Base-by-base conservation (phyloP, 2,113 vertebrate species). In the Morone chrysops region DNA sequence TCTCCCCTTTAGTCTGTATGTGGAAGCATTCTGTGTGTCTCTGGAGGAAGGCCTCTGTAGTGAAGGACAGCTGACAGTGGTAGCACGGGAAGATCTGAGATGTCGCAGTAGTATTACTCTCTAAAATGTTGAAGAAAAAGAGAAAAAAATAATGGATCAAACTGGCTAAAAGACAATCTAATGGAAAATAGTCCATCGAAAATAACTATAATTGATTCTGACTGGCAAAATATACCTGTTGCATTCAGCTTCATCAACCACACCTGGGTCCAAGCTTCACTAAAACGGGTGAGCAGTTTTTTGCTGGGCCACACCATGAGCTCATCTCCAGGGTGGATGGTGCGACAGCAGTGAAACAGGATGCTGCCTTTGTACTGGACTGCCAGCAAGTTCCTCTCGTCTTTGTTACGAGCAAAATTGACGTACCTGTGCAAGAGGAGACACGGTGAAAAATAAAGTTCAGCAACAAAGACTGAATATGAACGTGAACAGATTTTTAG, bases 231-330 rank as follows among this genome's bases (percentile, higher is more conserved):
- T 8, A 9, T 82, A 95, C 94, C 94, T 92, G 74, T 43, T 76
- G 79, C 70, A 43, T 84, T 87, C 79, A 86, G 77, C 89, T 94
- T 95, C 59, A 84, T 86, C 47, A 89, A 25, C 94, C 94, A 96
- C 77, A 93, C 84, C 61, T 93, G 92, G 57, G 75, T 83, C 94
- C 95, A 95, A 22, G 78, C 84, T 50, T 89, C 78, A 56, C 94
- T 94, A 9, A 94, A 91, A 4, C 70, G 74, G 38, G 51, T 7
- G 14, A 91, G 88, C 5, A 94, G 87, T n/a, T 92, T 92, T n/a
- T 81, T 88, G 71, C 93, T 88, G 61, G 95, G 94, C 95, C 95
- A 96, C 57, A 96, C 90, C 78, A 92, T 61, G 56, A 96, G 93
- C 87, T 96, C 95, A 22, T 96, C 93, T 18, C 95, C 95, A 1